Conservation (phyloP, 2,797 vertebrate species). For the Esox lucius region DNA sequence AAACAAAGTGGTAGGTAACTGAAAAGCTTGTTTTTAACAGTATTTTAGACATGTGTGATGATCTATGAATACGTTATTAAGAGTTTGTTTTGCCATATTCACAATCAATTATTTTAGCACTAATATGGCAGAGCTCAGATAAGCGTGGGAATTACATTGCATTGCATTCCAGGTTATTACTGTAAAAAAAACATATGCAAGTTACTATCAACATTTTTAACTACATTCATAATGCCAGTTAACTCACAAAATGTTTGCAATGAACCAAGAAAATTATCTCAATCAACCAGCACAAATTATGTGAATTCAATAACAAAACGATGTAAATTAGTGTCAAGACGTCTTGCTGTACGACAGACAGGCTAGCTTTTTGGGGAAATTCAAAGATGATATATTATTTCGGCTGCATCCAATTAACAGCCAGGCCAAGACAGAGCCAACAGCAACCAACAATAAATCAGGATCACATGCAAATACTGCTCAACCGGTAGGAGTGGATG, state of each 20-base stretch:
- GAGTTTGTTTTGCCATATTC: background rate
- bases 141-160: background rate
- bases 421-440: constrained; percentile 62
- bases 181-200: background rate
- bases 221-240: too few relatives aligned
- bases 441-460: constrained; percentile 65
- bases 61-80: background rate
- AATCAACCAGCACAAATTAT: too few relatives aligned
- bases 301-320: too few relatives aligned
- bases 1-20: too few relatives aligned
- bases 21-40: too few relatives aligned
- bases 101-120: background rate
- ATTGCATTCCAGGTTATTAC: background rate
- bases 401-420: constrained; percentile 70
- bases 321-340: too few relatives aligned
- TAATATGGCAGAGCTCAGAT: background rate
- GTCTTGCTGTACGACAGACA: too few relatives aligned
- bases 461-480: constrained; percentile 54
- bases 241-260: too few relatives aligned
- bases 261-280: too few relatives aligned
- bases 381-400: constrained; percentile 63
- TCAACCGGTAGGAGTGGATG: background rate
- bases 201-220: too few relatives aligned
- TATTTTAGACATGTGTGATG: background rate
- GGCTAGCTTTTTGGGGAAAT: too few relatives aligned